Evolutionary conservation across 1,140 invertebrate genomes (phyloP), one percentile per base, ranked within the genome.

Genomic region (Andricus grossulariae): DNA sequence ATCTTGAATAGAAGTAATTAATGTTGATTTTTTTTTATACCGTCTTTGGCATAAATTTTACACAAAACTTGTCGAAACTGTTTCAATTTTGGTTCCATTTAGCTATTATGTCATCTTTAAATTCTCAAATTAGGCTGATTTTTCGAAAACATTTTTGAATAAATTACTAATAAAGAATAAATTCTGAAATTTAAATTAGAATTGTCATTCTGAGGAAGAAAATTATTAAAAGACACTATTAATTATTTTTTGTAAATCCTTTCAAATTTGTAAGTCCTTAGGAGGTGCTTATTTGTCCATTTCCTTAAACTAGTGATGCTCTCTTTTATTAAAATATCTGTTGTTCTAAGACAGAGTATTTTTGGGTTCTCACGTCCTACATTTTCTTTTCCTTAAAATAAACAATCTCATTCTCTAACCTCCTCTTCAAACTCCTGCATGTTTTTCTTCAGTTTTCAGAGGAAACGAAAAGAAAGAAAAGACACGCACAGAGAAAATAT

Each of bases 231-330:
- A 77, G 51, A 50, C 66, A 52, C 60, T 76, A 79, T 83, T 83
- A 78, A 83, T 83, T 74, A 81, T 81, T 80, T 80, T 51, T 66
- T 50, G 71, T 76, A 72, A 73, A 77, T 83, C 57, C 25, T 80
- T 77, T 77, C 71, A 74, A 71, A 75, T 83, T 79, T 75, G 80
- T 79, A 80, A 80, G 80, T 80, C 76, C 74, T 76, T 66, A 74
- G 52, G 74, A 80, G 73, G 73, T 25, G n/a, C 79, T 80, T 75
- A 74, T 80, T 80, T 80, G 76, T 80, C 79, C 79, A 75, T 79
- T 79, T 71, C 75, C 76, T 83, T 66, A 81, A 72, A 80, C 50
- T 80, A 78, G 57, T 66, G 57, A 66, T 16, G 25, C 13, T n/a
- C 21, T 13, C 57, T 66, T 66, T 66, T 66, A 66, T 66, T 13